Evolutionary conservation across 2,888 invertebrate species (phyloP).

Genomic region (Tenthredo notha): DNA sequence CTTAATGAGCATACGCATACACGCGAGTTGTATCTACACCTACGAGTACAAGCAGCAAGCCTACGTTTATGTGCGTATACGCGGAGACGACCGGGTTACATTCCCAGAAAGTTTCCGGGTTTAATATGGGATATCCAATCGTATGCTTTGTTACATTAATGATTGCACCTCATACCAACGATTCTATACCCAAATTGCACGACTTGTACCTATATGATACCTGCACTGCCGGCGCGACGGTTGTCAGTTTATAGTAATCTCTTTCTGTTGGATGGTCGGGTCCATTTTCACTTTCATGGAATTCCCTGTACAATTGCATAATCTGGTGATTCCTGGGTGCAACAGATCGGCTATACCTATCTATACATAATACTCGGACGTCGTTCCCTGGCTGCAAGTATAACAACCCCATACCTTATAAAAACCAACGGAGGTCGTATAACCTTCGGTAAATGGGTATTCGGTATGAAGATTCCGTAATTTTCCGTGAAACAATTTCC

Average conservation of each 20-base stretch:
- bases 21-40: no score
- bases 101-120: not conserved
- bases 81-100: not conserved
- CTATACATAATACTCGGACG: not conserved
- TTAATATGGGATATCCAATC: conserved; percentile 18
- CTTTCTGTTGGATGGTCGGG: not conserved
- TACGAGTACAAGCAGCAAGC: no score
- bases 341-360: not conserved
- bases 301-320: not conserved
- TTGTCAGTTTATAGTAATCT: not conserved
- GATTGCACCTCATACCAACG: not conserved
- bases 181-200: not conserved
- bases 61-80: not conserved
- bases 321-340: not conserved
- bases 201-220: not conserved
- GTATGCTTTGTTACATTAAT: not conserved
- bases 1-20: no score
- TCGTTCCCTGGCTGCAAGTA: not conserved
- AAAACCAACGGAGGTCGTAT: not conserved
- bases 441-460: not conserved
- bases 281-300: not conserved
- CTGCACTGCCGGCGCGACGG: not conserved
- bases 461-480: not conserved
- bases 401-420: not conserved
- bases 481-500: not conserved